Percentiles rank a stretch among this genome's conserved stretches.
Conservation (phyloP, 2,888 invertebrate genomes). For the Isotomurus palustris region DNA sequence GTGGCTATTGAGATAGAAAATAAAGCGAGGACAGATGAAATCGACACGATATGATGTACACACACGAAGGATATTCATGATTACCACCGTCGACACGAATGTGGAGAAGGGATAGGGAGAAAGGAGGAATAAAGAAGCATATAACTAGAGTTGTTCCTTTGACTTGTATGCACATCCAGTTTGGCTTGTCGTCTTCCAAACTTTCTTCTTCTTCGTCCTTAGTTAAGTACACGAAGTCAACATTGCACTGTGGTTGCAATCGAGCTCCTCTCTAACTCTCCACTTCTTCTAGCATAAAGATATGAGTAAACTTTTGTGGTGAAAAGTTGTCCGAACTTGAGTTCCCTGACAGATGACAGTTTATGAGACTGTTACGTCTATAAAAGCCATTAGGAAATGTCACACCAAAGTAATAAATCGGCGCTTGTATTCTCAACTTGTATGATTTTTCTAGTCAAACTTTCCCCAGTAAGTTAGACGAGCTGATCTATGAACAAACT, state of each 20-base stretch:
- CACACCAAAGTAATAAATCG: slow-evolving; percentile 43
- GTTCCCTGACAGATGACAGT: slow-evolving; percentile 40
- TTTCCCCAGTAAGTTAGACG: not conserved
- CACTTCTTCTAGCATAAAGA: not conserved
- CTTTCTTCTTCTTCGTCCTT: too few species aligned
- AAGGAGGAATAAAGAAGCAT: too few species aligned
- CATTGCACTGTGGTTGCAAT: too few species aligned
- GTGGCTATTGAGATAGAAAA: slow-evolving; percentile 1
- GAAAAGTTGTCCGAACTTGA: slow-evolving; percentile 42
- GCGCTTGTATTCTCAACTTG: slow-evolving; percentile 38
- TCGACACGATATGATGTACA: not conserved
- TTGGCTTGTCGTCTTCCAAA: too few species aligned
- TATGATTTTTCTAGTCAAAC: not conserved
- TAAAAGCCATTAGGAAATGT: slow-evolving; percentile 46
- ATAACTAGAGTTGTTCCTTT: too few species aligned
- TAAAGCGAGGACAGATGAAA: not conserved
- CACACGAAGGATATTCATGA: too few species aligned
- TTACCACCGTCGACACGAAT: too few species aligned
- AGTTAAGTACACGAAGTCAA: too few species aligned
- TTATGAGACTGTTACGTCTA: slow-evolving; percentile 45
- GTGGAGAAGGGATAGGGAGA: too few species aligned
- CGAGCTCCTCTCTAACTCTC: not conserved
- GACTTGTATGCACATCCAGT: too few species aligned
- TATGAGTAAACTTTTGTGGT: slow-evolving; percentile 17
- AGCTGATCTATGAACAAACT: not conserved